phyloP scores from a whole-genome alignment of 2,113 vertebrate genomes.

The Tonatia bakeri region DNA sequence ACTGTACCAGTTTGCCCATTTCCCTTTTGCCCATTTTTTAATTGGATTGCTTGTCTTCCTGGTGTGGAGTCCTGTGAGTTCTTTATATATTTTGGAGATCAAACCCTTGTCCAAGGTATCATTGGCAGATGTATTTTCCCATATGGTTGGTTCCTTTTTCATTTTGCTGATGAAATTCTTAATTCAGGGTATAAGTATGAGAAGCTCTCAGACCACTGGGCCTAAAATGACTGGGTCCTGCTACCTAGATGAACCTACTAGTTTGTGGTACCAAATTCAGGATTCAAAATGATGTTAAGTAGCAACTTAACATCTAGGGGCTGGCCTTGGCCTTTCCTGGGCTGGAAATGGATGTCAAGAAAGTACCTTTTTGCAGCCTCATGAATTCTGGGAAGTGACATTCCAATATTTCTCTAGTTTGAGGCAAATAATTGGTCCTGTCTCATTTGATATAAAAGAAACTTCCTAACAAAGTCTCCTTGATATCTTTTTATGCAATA shows the following conservation, averaged over 20 bases:
- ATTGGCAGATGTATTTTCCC: no score
- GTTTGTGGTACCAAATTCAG: neutral
- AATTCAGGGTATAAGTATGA: neutral
- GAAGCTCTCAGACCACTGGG: neutral
- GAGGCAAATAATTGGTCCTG: neutral
- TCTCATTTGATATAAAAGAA: conserved; percentile 22
- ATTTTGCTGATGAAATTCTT: neutral
- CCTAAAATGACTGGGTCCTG: neutral
- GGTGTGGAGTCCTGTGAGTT: no score
- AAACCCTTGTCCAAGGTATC: no score
- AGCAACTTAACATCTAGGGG: neutral
- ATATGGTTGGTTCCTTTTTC: no score
- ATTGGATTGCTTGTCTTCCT: no score
- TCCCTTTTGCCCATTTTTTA: no score
- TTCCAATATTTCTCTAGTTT: neutral
- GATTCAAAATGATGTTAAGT: neutral
- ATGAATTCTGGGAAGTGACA: neutral
- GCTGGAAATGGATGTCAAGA: neutral
- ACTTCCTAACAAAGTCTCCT: neutral
- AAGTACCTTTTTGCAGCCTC: neutral
- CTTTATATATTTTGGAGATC: no score
- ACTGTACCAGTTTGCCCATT: no score
- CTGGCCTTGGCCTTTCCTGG: neutral
- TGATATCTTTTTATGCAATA: neutral
- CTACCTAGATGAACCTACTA: neutral